Base-by-base conservation (phyloP, 2,888 invertebrate genomes). In the Sarcophaga rosellei region DNA sequence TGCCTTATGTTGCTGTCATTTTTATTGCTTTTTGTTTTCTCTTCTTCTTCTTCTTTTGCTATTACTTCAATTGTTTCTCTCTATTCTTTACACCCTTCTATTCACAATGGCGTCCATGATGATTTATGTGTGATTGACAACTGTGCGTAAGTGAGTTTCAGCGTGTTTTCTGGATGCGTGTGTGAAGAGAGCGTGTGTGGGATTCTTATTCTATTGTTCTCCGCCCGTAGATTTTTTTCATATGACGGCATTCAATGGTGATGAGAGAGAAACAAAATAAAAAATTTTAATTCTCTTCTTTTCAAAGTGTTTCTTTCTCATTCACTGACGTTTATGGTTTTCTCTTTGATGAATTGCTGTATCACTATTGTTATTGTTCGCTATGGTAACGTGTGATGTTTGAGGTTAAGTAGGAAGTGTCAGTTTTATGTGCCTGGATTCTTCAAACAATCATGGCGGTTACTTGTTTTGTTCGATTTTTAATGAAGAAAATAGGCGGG, bases 61-160 rank as follows among this genome's bases (percentile, higher is more conserved):
- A 53, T 35, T 35, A 17, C 12, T 53, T 53, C 53, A 15, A 53
- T 53, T 53, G 17, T 61, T 61, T 61, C 20, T 61, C 21, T 61
- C n/a, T n/a, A n/a, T 62, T 44, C 68, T 77, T 74, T 74, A 66
- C 66, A 47, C 21, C 23, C 44, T 57, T 65, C 74, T 78, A 72
- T 81, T 81, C 70, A 81, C 84, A 86, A 86, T 86, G 84, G 86
- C 84, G 86, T 84, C 81, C 78, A 44, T n/a, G 53, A 66, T 86
- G 86, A 86, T 84, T 86, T 86, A 86, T 86, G 75, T 23, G 45
- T 86, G 86, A 86, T 86, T 86, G 86, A 86, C 81, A 86, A 81
- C 84, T 20, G 78, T 75, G 68, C 70, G 45, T 75, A 25, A 45
- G 74, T 73, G 45, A 65, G 17, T 63, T 44, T 62, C 72, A 74